Evolutionary conservation across 2,797 vertebrate species (phyloP).

Genomic region (Leucoraja ocellata): DNA sequence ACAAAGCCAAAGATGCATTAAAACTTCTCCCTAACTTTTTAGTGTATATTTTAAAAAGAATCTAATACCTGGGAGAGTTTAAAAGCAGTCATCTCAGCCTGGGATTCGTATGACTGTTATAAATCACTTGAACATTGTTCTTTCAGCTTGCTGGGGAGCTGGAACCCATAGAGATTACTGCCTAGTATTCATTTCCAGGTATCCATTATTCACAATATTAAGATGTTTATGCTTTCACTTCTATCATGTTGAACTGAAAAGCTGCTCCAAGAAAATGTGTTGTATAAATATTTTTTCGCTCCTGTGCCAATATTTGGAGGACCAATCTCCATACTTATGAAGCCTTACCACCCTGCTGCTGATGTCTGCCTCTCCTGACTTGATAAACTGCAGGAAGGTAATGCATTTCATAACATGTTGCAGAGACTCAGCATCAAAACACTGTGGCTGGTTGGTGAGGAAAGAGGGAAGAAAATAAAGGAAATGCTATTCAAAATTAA

Average conservation of each 20-base stretch:
- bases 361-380: not conserved
- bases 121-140: conserved; percentile 27
- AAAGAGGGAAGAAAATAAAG: not conserved
- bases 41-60: not conserved
- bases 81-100: conserved; percentile 10
- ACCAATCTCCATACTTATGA: not conserved
- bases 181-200: not conserved
- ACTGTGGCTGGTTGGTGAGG: not conserved
- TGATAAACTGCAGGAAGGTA: not conserved
- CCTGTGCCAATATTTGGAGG: not conserved
- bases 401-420: not conserved
- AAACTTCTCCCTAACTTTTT: not conserved
- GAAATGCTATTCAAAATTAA: not conserved
- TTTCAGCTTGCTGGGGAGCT: not conserved
- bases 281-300: not conserved
- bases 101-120: not conserved
- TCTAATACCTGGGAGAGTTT: not conserved
- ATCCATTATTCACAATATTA: conserved; percentile 25
- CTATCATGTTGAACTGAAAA: not conserved
- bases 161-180: conserved; percentile 20
- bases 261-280: not conserved
- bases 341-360: not conserved
- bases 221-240: not conserved
- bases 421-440: not conserved
- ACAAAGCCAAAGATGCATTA: conserved; percentile 8